phyloP scores from a whole-genome alignment of 2,888 invertebrate species.

The Caenorhabditis drosophilae region DNA sequence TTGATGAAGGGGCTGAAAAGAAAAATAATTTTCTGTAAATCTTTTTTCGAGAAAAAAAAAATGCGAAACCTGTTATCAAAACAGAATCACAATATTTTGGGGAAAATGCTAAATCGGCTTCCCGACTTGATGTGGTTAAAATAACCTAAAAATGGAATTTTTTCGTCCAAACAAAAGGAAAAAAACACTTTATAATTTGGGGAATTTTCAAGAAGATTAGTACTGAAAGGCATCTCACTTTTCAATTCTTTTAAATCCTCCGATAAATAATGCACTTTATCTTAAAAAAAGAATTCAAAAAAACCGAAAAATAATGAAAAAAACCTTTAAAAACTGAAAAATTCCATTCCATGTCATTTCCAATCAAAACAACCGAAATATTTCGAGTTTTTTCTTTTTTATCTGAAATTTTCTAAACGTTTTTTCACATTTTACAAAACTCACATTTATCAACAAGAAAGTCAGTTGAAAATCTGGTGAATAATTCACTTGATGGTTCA shows the following conservation, averaged over 20 bases:
- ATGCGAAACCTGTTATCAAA: conserved; percentile 22
- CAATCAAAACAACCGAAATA: conserved; percentile 6
- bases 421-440: neutral
- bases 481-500: conserved; percentile 14
- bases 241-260: neutral
- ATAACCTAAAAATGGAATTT: neutral
- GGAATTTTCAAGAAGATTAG: neutral
- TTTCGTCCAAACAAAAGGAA: neutral
- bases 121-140: neutral
- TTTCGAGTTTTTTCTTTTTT: neutral
- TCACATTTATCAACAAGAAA: conserved; percentile 18
- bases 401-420: neutral
- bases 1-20: conserved; percentile 16
- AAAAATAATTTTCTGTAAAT: neutral
- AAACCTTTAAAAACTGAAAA: conserved; percentile 6
- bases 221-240: neutral
- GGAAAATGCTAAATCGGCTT: conserved; percentile 11
- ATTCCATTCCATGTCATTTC: conserved; percentile 13
- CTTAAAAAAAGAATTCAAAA: neutral
- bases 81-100: conserved; percentile 10
- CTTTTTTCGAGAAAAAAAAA: neutral
- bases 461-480: conserved; percentile 11
- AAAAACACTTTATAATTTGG: conserved; percentile 1
- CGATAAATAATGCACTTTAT: neutral
- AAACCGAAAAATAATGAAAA: neutral